A percentile compares a stretch with the other conserved stretches of the same genome.
Evolutionary conservation across 2,888 invertebrate species (phyloP).

Genomic region (Leptopilina myrica): DNA sequence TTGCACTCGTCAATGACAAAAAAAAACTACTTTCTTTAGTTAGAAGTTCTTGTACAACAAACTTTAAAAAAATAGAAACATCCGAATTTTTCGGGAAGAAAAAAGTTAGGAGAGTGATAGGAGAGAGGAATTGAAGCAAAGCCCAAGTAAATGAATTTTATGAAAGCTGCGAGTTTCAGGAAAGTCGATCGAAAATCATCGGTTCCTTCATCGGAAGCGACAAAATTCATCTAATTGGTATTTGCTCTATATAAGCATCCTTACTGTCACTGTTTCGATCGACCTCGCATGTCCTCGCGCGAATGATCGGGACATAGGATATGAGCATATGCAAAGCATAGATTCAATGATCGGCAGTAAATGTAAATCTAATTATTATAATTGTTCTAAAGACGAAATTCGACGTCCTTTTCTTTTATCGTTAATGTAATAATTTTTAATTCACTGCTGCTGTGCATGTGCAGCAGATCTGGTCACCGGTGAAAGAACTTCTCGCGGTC

Average conservation of each 20-base stretch:
- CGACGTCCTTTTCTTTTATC: slow-evolving; percentile 59
- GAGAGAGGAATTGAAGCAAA: slow-evolving; percentile 56
- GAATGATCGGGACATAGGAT: slow-evolving; percentile 59
- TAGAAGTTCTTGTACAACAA: no score
- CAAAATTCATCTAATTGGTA: slow-evolving; percentile 38
- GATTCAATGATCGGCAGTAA: slow-evolving; percentile 66
- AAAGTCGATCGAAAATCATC: slow-evolving; percentile 62
- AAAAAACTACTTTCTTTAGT: no score
- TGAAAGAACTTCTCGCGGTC: slow-evolving; percentile 52
- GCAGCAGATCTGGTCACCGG: slow-evolving; percentile 42
- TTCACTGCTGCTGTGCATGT: slow-evolving; percentile 45
- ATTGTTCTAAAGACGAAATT: slow-evolving; percentile 53
- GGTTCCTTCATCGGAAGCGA: slow-evolving; percentile 47
- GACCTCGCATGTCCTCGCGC: slow-evolving; percentile 61
- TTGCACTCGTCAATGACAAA: no score
- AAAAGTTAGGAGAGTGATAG: no score
- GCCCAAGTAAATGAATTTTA: slow-evolving; percentile 64
- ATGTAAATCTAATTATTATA: slow-evolving; percentile 47
- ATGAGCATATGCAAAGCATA: slow-evolving; percentile 67
- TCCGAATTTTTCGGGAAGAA: slow-evolving; percentile 18
- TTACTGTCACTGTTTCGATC: slow-evolving; percentile 58
- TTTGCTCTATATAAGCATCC: slow-evolving; percentile 31
- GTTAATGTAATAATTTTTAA: slow-evolving; percentile 40
- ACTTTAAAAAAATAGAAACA: neutral
- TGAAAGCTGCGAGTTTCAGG: slow-evolving; percentile 62